Percentiles rank a stretch among this genome's conserved stretches.
Evolutionary conservation across 1,140 invertebrate genomes (phyloP).

Genomic region (Battus philenor): DNA sequence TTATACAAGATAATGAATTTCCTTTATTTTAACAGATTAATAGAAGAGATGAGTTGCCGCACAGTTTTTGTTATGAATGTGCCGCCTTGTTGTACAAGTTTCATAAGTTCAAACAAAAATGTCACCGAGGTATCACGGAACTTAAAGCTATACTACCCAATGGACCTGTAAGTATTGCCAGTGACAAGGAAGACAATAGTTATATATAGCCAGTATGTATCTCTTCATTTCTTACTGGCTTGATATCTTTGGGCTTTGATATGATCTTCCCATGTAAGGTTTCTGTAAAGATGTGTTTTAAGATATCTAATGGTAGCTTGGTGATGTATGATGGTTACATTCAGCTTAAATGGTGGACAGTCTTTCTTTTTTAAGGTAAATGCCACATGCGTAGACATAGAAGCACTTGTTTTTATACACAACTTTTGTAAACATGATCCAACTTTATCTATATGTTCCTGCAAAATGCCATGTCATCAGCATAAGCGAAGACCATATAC

Average conservation of each 20-base stretch:
- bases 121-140: slow-evolving; percentile 36
- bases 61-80: slow-evolving; percentile 60
- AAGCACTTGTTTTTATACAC: too few relatives aligned
- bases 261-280: not conserved
- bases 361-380: too few relatives aligned
- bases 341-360: too few relatives aligned
- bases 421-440: too few relatives aligned
- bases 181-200: too few relatives aligned
- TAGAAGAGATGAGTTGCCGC: slow-evolving; percentile 37
- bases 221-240: not conserved
- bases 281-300: not conserved
- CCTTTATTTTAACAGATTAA: too few relatives aligned
- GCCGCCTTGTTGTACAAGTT: slow-evolving; percentile 52
- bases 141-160: slow-evolving; percentile 38
- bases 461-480: too few relatives aligned
- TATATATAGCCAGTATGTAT: not conserved
- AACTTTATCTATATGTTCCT: too few relatives aligned
- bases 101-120: slow-evolving; percentile 63
- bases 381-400: too few relatives aligned
- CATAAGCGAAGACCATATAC: too few relatives aligned
- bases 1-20: too few relatives aligned
- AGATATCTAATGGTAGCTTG: not conserved
- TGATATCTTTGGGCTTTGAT: not conserved
- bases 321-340: not conserved
- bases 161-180: slow-evolving; percentile 44